Evolutionary conservation across 2,888 invertebrate species (phyloP), one percentile per base, ranked within the genome.

Genomic region (Sinopyrophorus schimmeli): DNA sequence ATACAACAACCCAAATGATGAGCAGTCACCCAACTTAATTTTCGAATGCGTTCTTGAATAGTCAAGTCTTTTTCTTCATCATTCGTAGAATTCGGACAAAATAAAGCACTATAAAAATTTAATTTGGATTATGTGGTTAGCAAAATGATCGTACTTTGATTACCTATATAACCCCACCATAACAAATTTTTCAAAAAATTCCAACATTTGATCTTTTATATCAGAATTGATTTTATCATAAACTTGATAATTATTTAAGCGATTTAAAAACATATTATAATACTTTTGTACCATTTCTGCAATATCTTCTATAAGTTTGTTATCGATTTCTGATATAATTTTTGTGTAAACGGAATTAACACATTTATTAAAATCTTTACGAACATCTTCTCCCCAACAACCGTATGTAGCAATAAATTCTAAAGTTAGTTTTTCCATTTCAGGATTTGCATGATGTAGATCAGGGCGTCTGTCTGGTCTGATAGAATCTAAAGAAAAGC

Each of bases 1-100:
- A 99, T 87, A 61, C 87, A 83, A 65, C 96, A 94, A 65, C 96
- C 96, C 44, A 99, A 80, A 74, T 96, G 94, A 54, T 88, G 86
- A 37, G 93, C 89, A 48, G 92, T 92, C 5, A 99, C 92, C 99
- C 99, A 99, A 72, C 92, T 91, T 42, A 99, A 77, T 68, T 92
- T 91, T 32, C 98, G 85, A 63, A 99, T 98, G 47, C 96, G 85
- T 57, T 89, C 90, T 65, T 98, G 97, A 67, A 98, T 86, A 27
- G 83, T 83, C 23, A 97, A 81, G 78, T 99, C 99, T 63, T 88
- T 87, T 58, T 97, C 94, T 76, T 96, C 96, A 67, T 98, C 97
- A 24, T 86, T 85, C 1, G 93, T 92, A 23, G 88, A 87, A 35
- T 81, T 81, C 0, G 95, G 92, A 56, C 94, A 94, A 73, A 98